phyloP scores from a whole-genome alignment of 1,140 invertebrate genomes.

The Drosophila nikananu region DNA sequence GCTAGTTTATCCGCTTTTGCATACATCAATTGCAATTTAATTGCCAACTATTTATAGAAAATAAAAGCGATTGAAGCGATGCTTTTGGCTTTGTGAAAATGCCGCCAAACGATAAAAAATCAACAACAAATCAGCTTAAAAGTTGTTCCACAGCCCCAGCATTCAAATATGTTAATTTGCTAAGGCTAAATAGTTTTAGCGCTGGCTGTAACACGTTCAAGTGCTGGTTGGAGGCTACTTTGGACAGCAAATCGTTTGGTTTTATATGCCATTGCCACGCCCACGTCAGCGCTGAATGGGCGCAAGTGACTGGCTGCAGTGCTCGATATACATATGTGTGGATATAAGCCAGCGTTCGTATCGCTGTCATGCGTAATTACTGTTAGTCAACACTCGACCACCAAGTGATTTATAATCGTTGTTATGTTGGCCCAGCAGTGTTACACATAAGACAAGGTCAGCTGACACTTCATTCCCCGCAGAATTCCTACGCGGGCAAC shows the following conservation, averaged over 20 bases:
- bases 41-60: constrained; percentile 67
- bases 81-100: constrained; percentile 61
- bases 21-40: constrained; percentile 61
- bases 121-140: constrained; percentile 57
- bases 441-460: constrained; percentile 51
- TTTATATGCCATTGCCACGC: constrained; percentile 55
- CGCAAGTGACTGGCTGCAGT: constrained; percentile 30
- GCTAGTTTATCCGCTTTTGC: constrained; percentile 34
- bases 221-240: constrained; percentile 36
- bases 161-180: constrained; percentile 39
- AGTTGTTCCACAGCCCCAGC: constrained; percentile 12
- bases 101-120: constrained; percentile 72
- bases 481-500: constrained; percentile 20
- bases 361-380: constrained; percentile 63
- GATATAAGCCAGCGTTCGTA: constrained; percentile 3
- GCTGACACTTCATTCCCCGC: constrained; percentile 18
- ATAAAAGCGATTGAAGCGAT: constrained; percentile 21
- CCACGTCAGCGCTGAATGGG: constrained; percentile 41
- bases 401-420: constrained; percentile 62
- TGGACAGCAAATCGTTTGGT: constrained; percentile 30
- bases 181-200: constrained; percentile 32
- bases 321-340: constrained; percentile 12
- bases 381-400: constrained; percentile 70
- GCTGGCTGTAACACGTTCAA: constrained; percentile 25
- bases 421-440: constrained; percentile 33